Conservation (phyloP, 2,113 vertebrate species). For the Saccopteryx leptura region DNA sequence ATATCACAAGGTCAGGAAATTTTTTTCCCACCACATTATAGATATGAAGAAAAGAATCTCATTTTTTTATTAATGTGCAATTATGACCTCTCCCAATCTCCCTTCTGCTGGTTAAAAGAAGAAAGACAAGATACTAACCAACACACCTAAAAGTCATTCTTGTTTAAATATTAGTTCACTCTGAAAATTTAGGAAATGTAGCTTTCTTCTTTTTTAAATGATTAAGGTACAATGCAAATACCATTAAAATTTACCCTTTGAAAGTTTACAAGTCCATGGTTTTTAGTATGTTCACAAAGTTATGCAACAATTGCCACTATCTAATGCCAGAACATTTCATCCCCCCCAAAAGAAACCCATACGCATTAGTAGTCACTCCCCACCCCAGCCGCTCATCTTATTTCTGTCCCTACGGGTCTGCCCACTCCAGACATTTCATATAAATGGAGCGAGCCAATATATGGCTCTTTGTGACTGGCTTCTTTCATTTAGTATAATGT, state of each 20-base stretch:
- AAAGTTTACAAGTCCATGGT: not conserved
- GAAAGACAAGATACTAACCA: not conserved
- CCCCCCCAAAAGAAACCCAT: not conserved
- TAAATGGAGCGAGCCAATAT: not conserved
- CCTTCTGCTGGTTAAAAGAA: not conserved
- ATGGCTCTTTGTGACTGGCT: not conserved
- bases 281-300: conserved; percentile 27
- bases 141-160: not conserved
- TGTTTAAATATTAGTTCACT: conserved; percentile 22
- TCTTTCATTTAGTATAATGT: not conserved
- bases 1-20: not conserved
- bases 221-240: conserved; percentile 27
- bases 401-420: not conserved
- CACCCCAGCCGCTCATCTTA: not conserved
- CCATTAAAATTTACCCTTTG: not conserved
- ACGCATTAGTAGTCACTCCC: not conserved
- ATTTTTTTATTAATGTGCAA: conserved; percentile 29
- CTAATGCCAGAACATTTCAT: not conserved
- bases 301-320: not conserved
- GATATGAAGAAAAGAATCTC: not conserved
- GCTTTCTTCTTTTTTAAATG: not conserved
- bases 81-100: not conserved
- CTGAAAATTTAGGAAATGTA: conserved; percentile 34
- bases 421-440: not conserved
- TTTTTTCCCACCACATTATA: conserved; percentile 13